Percentiles rank a stretch among this genome's conserved stretches.
phyloP scores from a whole-genome alignment of 1,140 invertebrate species.

The Drosophila watanabei region DNA sequence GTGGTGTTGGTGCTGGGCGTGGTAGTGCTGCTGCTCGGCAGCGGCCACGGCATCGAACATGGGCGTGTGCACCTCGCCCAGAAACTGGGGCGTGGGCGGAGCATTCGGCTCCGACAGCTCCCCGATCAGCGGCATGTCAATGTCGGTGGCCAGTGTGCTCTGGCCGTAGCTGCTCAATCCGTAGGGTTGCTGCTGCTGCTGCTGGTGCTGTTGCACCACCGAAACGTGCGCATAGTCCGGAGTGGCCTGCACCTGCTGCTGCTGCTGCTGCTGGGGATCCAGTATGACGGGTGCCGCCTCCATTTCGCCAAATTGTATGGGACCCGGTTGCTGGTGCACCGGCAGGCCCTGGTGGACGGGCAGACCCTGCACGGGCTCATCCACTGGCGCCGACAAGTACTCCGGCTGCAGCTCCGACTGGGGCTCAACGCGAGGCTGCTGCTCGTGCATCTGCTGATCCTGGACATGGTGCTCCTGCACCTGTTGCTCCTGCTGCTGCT shows the following conservation, averaged over 20 bases:
- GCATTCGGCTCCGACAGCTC: constrained; percentile 79
- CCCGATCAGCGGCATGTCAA: constrained; percentile 81
- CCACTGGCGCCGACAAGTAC: constrained; percentile 53
- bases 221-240: constrained; percentile 70
- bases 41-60: constrained; percentile 83
- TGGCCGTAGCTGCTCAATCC: constrained; percentile 68
- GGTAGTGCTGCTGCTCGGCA: constrained; percentile 82
- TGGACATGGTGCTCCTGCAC: constrained; percentile 35
- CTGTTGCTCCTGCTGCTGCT: constrained; percentile 34
- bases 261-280: constrained; percentile 57
- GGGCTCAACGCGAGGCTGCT: constrained; percentile 4
- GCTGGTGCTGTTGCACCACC: constrained; percentile 69
- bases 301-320: constrained; percentile 83
- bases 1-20: constrained; percentile 73
- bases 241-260: constrained; percentile 56
- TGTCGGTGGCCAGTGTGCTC: constrained; percentile 69
- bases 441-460: constrained; percentile 40
- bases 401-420: constrained; percentile 40
- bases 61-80: constrained; percentile 82
- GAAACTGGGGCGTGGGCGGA: constrained; percentile 77
- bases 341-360: constrained; percentile 36
- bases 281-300: constrained; percentile 74
- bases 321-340: constrained; percentile 50
- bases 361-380: constrained; percentile 41
- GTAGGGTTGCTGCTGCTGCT: constrained; percentile 60